Evolutionary conservation across 2,113 vertebrate genomes (phyloP).

Genomic region (Formicarius rufipectus): DNA sequence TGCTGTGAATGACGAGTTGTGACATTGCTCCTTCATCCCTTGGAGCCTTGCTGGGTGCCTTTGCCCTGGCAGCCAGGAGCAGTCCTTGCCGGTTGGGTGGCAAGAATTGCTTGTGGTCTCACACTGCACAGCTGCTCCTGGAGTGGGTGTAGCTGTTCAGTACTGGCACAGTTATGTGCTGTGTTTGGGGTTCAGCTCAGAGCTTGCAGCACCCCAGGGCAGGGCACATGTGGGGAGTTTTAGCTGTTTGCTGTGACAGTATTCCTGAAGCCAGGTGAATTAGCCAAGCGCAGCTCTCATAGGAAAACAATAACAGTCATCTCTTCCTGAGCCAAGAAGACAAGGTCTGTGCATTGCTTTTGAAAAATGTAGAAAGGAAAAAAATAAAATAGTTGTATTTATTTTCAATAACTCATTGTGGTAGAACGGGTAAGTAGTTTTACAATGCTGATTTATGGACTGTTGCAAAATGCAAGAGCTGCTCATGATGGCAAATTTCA

Average conservation of each 20-base stretch:
- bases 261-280: not conserved
- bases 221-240: fast-evolving
- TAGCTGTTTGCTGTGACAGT: not conserved
- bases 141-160: not conserved
- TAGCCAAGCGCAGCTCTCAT: not conserved
- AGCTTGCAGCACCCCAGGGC: not conserved
- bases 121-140: fast-evolving
- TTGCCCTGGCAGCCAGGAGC: not conserved
- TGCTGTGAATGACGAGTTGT: not conserved
- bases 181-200: not conserved
- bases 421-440: not conserved
- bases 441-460: constrained; percentile 12
- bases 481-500: constrained; percentile 16
- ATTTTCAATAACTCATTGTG: constrained; percentile 6
- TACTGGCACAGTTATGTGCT: not conserved
- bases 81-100: not conserved
- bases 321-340: not conserved
- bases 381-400: not conserved
- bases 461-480: constrained; percentile 22
- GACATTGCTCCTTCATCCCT: not conserved
- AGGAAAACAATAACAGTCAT: fast-evolving
- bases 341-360: not conserved
- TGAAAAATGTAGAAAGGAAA: not conserved
- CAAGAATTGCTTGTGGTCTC: not conserved
- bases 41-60: fast-evolving